Conservation (phyloP, 2,797 vertebrate genomes). For the Helicolenus hilgendorfi region DNA sequence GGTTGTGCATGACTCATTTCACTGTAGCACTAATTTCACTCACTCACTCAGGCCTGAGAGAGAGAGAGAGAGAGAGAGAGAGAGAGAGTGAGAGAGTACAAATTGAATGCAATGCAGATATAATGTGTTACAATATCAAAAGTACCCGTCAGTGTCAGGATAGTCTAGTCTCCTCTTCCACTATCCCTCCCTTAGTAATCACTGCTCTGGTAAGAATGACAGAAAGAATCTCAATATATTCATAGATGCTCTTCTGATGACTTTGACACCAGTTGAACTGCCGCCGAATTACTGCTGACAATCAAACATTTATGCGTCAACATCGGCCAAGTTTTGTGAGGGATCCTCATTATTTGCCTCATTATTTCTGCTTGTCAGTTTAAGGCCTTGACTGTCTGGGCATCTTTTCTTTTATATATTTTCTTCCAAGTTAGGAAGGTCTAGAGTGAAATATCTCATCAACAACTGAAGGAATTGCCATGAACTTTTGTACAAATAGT, state of each 20-base stretch:
- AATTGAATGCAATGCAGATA: constrained; percentile 35
- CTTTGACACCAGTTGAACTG: constrained; percentile 7
- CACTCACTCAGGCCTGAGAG: constrained; percentile 4
- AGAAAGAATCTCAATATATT: neutral
- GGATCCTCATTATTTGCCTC: neutral
- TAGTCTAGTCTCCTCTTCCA: neutral
- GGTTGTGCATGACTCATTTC: constrained; percentile 16
- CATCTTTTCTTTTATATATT: neutral
- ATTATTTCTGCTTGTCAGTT: constrained; percentile 5
- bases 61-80: neutral
- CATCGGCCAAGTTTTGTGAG: neutral
- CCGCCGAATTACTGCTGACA: constrained; percentile 16
- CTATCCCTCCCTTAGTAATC: neutral
- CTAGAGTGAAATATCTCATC: neutral
- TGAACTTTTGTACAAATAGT: neutral
- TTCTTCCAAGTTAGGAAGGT: neutral
- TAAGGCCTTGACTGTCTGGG: constrained; percentile 6
- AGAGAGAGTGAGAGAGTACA: neutral
- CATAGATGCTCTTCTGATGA: constrained; percentile 12
- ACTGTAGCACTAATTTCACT: constrained; percentile 3
- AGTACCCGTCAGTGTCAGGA: constrained; percentile 14
- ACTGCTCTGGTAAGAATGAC: neutral
- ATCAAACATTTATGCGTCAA: neutral
- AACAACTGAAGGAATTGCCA: neutral
- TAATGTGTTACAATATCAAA: constrained; percentile 22